Conservation (phyloP, 2,888 invertebrate genomes). For the Hartigia nigra region DNA sequence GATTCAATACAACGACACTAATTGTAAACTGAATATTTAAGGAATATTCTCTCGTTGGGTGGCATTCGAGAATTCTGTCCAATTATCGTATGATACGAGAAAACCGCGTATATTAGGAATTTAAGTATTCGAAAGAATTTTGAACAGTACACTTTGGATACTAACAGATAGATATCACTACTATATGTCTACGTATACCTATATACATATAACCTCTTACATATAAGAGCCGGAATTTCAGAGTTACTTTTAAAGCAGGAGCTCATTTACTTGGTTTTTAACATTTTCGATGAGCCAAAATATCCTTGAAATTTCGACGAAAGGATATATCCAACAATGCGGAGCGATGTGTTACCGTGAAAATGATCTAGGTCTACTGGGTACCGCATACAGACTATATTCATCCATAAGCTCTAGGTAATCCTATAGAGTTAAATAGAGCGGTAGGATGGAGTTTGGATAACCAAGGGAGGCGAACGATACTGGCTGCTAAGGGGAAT, state of each 20-base stretch:
- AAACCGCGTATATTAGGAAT: background rate
- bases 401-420: background rate
- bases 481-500: background rate
- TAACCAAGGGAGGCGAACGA: background rate
- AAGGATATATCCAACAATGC: background rate
- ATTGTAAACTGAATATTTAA: background rate
- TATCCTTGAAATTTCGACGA: background rate
- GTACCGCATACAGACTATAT: background rate
- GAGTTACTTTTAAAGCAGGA: background rate
- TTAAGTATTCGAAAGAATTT: background rate
- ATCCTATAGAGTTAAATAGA: background rate
- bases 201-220: background rate
- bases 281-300: background rate
- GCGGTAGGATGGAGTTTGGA: background rate
- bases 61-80: background rate
- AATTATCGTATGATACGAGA: background rate
- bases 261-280: background rate
- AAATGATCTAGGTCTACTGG: background rate
- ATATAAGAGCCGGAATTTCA: background rate
- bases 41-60: background rate
- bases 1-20: background rate
- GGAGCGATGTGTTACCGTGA: background rate
- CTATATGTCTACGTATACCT: background rate
- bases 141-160: background rate
- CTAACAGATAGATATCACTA: background rate